Base-by-base conservation (phyloP, 2,797 vertebrate species). In the Danio choprae region DNA sequence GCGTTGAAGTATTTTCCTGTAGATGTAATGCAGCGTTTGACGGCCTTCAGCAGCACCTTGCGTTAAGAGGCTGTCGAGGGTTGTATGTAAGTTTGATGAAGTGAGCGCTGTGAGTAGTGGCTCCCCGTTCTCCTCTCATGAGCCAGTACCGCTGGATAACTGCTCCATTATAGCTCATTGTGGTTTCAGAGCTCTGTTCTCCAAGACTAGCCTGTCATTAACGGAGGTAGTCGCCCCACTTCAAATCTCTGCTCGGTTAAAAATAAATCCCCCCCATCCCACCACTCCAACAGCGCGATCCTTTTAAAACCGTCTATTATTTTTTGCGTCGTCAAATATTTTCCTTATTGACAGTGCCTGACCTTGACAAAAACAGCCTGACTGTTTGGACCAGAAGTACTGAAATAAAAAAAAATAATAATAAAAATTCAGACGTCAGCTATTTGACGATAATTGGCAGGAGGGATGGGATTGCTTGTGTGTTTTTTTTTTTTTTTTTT, bases 201-300 rank as follows among this genome's bases (percentile, higher is more conserved):
- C 46, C 29, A 46, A 56, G 65, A 68, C 70, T 16, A 65, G 67
- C 77, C 83, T 82, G 70, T 81, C 84, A 84, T 83, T 82, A 83
- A 84, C 55, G 3, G 72, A 78, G 84, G 67, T 84, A 82, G 82
- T 82, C 51, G 71, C 56, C 68, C 79, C 76, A 80, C 69, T 86
- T 85, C 79, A 84, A 83, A 85, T 81, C 79, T 75, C 75, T 56
- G 69, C 72, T 64, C 38, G 70, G 80, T 71, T 84, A 71, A 85
- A 81, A 84, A 85, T 83, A 76, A 67, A 73, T 67, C 55, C 62
- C 67, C 29, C 29, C 29, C 56, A 7, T 63, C 75, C 80, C 60
- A 63, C 64, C 58, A 50, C 67, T 43, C 48, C 40, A 41, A 29
- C 64, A 51, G 69, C 8, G 4, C 38, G 63, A 72, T 55, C 20